phyloP scores from a whole-genome alignment of 2,888 invertebrate species.

The Epirrhoe alternata region DNA sequence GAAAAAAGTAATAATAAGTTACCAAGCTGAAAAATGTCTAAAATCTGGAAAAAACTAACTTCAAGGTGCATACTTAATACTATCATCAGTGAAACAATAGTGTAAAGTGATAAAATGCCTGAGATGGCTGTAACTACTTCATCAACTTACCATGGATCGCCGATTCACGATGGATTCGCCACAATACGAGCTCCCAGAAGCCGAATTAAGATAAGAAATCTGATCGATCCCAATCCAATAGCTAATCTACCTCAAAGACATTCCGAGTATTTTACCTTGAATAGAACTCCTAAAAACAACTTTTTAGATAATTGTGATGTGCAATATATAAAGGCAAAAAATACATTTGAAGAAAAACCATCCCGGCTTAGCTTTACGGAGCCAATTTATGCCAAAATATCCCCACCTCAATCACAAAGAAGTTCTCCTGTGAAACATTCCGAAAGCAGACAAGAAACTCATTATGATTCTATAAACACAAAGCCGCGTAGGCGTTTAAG shows the following conservation, averaged over 20 bases:
- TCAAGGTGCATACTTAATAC: background rate
- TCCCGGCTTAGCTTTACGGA: conserved; percentile 76
- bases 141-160: conserved; percentile 79
- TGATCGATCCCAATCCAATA: conserved; percentile 74
- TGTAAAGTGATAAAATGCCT: conserved; percentile 47
- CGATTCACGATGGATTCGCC: conserved; percentile 94
- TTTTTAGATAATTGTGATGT: conserved; percentile 75
- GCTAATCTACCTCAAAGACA: conserved; percentile 79
- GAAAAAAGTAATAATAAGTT: background rate
- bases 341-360: conserved; percentile 58
- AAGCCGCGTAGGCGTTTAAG: conserved; percentile 78
- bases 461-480: conserved; percentile 82
- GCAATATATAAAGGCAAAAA: conserved; percentile 67
- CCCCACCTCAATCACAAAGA: conserved; percentile 71
- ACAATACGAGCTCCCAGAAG: conserved; percentile 90
- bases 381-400: conserved; percentile 80
- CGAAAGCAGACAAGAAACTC: conserved; percentile 68
- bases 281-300: conserved; percentile 73
- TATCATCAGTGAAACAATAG: conserved; percentile 9
- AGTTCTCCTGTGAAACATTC: conserved; percentile 70
- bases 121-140: conserved; percentile 79
- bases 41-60: conserved; percentile 14
- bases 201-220: conserved; percentile 78
- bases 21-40: conserved; percentile 25
- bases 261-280: conserved; percentile 81